phyloP scores from a whole-genome alignment of 1,140 invertebrate species.

The Homarus americanus region DNA sequence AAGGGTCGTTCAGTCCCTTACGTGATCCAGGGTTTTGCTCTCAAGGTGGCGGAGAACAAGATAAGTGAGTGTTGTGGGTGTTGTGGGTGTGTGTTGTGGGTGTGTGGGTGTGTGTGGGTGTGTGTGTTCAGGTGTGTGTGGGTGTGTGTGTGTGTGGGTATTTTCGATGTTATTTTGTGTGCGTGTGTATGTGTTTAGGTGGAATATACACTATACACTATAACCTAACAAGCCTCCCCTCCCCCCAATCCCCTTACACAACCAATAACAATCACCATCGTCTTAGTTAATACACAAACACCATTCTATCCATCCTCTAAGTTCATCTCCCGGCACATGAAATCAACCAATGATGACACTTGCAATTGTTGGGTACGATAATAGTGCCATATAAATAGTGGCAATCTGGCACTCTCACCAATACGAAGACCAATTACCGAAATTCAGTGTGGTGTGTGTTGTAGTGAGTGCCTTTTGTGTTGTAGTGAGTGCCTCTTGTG shows the following conservation, averaged over 20 bases:
- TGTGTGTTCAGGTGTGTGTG: not conserved
- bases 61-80: constrained; percentile 74
- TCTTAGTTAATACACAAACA: not conserved
- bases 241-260: too few species aligned
- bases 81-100: not conserved
- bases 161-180: not conserved
- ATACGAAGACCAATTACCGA: too few species aligned
- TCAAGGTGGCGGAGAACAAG: constrained; percentile 90
- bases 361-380: too few species aligned
- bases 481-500: too few species aligned
- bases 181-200: not conserved
- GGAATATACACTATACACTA: too few species aligned
- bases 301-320: not conserved
- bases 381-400: too few species aligned
- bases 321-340: not conserved
- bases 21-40: constrained; percentile 89
- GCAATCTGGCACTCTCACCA: too few species aligned
- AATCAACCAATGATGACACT: too few species aligned
- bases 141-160: not conserved
- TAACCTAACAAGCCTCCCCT: too few species aligned
- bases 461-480: too few species aligned
- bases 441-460: too few species aligned
- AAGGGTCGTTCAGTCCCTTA: constrained; percentile 90
- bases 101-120: not conserved
- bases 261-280: too few species aligned